phyloP scores from a whole-genome alignment of 2,113 vertebrate genomes.

The Rhodinocichla rosea region DNA sequence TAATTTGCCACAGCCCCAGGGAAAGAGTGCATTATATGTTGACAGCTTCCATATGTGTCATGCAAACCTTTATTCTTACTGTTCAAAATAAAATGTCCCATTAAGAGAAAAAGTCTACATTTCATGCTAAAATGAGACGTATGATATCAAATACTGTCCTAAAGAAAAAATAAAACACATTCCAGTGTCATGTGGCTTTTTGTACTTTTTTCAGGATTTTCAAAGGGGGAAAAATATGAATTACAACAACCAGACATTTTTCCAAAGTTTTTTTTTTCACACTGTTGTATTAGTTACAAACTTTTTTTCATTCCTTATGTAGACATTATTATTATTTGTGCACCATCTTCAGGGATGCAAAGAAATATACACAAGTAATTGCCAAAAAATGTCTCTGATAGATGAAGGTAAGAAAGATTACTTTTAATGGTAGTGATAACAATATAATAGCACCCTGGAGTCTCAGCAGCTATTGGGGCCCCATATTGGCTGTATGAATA shows the following conservation, averaged over 20 bases:
- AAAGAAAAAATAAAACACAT: constrained; percentile 37
- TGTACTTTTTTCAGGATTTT: constrained; percentile 38
- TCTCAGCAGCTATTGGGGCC: neutral
- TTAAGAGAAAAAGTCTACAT: constrained; percentile 55
- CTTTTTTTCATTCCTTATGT: neutral
- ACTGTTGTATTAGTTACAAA: neutral
- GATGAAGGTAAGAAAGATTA: neutral
- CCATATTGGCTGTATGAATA: neutral
- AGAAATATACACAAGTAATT: neutral
- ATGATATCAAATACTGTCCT: constrained; percentile 57
- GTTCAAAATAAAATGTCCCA: constrained; percentile 44
- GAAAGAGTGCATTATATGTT: constrained; percentile 52
- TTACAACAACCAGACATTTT: constrained; percentile 19
- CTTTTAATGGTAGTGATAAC: neutral
- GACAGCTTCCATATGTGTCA: constrained; percentile 69
- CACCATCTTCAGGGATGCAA: neutral
- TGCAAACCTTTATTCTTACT: constrained; percentile 56
- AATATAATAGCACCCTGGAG: neutral
- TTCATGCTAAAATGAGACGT: constrained; percentile 32
- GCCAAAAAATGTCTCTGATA: neutral
- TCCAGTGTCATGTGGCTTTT: constrained; percentile 42
- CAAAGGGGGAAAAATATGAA: neutral
- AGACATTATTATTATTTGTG: neutral
- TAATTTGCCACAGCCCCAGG: constrained; percentile 45
- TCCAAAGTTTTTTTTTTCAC: constrained; percentile 2